A percentile compares a stretch with the other conserved stretches of the same genome.
Evolutionary conservation across 2,113 vertebrate genomes (phyloP).

Genomic region (Sander lucioperca): DNA sequence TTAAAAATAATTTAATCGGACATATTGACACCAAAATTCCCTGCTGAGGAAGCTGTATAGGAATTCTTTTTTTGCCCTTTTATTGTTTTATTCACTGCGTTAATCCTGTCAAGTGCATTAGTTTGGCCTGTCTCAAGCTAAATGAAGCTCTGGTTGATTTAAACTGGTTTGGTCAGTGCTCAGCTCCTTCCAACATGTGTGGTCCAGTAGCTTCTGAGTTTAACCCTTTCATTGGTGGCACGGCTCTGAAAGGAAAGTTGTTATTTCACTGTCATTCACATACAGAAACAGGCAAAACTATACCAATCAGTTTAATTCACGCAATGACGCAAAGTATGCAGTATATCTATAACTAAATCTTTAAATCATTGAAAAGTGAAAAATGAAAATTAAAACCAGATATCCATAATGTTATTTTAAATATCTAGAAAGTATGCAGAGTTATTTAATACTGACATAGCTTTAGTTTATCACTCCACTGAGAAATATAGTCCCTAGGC

Average conservation of each 20-base stretch:
- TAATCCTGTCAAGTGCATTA: conserved; percentile 62
- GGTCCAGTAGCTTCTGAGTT: conserved; percentile 42
- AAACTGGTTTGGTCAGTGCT: conserved; percentile 33
- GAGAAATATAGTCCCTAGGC: conserved; percentile 47
- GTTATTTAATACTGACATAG: not conserved
- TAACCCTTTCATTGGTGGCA: conserved; percentile 56
- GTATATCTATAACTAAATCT: no score
- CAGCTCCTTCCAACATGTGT: conserved; percentile 50
- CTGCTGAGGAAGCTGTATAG: conserved; percentile 32
- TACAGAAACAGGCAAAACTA: not conserved
- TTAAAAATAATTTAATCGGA: conserved; percentile 62
- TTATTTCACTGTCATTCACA: not conserved
- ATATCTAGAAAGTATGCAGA: not conserved
- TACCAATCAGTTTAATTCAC: no score
- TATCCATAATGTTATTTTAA: no score
- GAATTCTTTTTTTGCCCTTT: conserved; percentile 52
- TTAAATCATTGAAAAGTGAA: no score
- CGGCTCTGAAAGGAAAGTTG: not conserved
- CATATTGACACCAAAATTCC: conserved; percentile 36
- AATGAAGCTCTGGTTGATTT: conserved; percentile 32
- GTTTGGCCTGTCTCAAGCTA: conserved; percentile 53
- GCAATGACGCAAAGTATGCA: no score
- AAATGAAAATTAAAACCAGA: no score
- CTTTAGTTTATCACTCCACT: conserved; percentile 18
- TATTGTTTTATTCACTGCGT: conserved; percentile 33